Percentiles rank a stretch among this genome's conserved stretches.
phyloP scores from a whole-genome alignment of 2,113 vertebrate genomes.

The Syngnathus scovelli region DNA sequence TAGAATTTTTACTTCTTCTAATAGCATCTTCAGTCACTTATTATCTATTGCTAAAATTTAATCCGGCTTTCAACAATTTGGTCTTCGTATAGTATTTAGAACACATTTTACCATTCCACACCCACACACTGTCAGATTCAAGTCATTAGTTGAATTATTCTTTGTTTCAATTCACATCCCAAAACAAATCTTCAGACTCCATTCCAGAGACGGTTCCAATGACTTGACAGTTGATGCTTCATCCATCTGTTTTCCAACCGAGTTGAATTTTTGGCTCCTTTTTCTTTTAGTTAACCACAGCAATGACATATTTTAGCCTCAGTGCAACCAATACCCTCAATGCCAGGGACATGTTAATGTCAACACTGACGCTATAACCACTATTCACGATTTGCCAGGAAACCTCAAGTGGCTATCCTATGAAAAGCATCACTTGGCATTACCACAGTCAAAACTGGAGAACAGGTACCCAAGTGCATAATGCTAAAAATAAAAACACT shows the following conservation, averaged over 20 bases:
- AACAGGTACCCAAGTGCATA: not conserved
- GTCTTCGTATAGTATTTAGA: no score
- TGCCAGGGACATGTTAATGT: not conserved
- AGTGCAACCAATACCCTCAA: not conserved
- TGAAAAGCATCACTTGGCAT: not conserved
- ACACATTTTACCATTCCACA: no score
- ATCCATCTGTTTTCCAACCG: no score
- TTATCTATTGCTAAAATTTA: no score
- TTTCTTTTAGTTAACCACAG: not conserved
- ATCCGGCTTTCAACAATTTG: no score
- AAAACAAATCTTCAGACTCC: no score
- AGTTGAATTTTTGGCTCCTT: no score
- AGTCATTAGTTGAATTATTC: no score
- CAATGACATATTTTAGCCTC: not conserved
- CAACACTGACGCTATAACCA: not conserved
- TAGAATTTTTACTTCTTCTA: no score
- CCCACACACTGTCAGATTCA: no score
- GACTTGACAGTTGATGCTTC: not conserved
- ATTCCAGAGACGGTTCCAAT: not conserved
- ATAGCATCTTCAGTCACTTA: no score
- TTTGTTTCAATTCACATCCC: no score
- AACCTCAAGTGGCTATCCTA: not conserved
- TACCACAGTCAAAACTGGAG: not conserved
- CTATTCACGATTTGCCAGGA: not conserved
- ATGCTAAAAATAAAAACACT: not conserved